phyloP scores from a whole-genome alignment of 2,888 invertebrate species.

The Drosophila pullipes region DNA sequence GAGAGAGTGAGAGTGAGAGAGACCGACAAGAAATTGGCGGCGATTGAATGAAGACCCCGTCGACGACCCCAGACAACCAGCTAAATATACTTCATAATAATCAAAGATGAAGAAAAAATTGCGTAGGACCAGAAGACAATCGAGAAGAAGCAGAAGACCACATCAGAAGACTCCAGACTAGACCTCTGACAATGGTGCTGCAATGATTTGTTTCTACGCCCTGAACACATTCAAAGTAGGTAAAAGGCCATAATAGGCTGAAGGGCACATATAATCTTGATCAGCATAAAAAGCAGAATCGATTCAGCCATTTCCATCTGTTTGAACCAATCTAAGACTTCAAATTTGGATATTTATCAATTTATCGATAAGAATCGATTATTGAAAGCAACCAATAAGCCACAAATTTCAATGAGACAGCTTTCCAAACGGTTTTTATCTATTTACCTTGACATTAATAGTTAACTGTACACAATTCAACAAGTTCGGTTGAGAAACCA shows the following conservation, averaged over 20 bases:
- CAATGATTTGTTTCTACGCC: background rate
- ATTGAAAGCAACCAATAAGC: background rate
- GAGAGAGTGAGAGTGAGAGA: background rate
- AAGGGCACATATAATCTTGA: background rate
- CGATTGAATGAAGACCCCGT: conserved; percentile 69
- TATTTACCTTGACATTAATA: background rate
- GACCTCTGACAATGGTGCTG: conserved; percentile 43
- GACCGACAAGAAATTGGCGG: conserved; percentile 34
- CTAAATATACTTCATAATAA: conserved; percentile 53
- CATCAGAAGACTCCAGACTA: conserved; percentile 26
- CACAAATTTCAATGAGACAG: background rate
- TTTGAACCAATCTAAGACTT: background rate
- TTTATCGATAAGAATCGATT: background rate
- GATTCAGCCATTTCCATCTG: background rate
- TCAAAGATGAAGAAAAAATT: conserved; percentile 51
- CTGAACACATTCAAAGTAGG: background rate
- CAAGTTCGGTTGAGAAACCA: background rate
- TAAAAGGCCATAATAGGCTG: background rate
- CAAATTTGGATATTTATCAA: too few relatives aligned
- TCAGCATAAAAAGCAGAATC: background rate
- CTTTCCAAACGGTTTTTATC: background rate
- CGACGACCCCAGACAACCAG: conserved; percentile 55
- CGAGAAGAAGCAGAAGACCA: conserved; percentile 24
- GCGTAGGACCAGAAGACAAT: conserved; percentile 58
- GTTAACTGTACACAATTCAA: background rate